Evolutionary conservation across 1,140 invertebrate genomes (phyloP), one percentile per base, ranked within the genome.

Genomic region (Dendrolimus kikuchii): DNA sequence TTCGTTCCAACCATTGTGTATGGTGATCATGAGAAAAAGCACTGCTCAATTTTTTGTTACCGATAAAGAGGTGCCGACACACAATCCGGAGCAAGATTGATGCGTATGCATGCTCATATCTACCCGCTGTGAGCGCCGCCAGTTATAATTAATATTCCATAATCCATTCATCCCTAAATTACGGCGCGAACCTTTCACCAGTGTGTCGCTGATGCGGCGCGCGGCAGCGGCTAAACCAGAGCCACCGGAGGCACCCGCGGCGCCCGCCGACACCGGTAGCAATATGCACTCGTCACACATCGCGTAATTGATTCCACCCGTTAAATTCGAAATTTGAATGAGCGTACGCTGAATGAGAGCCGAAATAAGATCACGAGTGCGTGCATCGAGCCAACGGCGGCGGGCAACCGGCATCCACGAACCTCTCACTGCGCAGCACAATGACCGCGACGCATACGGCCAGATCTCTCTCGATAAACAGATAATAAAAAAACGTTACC

Each of bases 11-110:
- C 77, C 67, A 84, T 86, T 86, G 83, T 86, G 57, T 65, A 62
- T 53, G 57, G 60, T 66, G 71, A 58, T 65, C 77, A 81, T 86
- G 82, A 79, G 79, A 86, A 86, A 76, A 74, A 66, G 62, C 58
- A 64, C 46, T 58, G 68, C 64, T 62, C 73, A 70, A 75, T 75
- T 83, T 82, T 73, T 79, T 83, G 80, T 69, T 77, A 80, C 44
- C 74, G 81, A 78, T 84, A 84, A 86, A 86, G 79, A 86, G 79
- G 74, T 78, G 82, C 82, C 82, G 82, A 86, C 81, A 68, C 60
- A 77, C 72, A 71, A 74, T 73, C 66, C 68, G 67, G 66, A 66
- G 59, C 71, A 59, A 83, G 82, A 82, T 86, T 83, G 79, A 86
- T 83, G 77, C 68, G 60, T 73, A 77, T 66, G 61, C 68, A 57